Evolutionary conservation across 2,113 vertebrate species (phyloP), one percentile per base, ranked within the genome.

Genomic region (Ranitomeya imitator): DNA sequence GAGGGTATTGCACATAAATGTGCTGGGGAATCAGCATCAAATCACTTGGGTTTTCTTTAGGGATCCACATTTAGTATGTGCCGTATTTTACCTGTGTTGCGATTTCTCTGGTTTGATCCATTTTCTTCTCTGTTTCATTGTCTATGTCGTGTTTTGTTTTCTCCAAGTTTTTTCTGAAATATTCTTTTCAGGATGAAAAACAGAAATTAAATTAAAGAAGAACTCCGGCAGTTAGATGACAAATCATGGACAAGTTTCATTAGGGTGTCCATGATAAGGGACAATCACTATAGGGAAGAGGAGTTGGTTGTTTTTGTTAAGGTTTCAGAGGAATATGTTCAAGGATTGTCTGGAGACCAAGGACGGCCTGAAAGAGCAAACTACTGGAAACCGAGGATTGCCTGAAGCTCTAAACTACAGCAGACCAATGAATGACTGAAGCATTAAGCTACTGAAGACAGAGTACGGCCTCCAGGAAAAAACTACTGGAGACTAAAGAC

Each of bases 11-110:
- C 37, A 45, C 37, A 45, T 45, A 45, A 45, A 45, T 5, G 37
- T 3, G 37, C 37, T 5, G 5, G 37, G 37, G 37, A 45, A 45
- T 45, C 37, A 5, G 37, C 37, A 45, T 3, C 37, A 45, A 45
- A 5, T 45, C 37, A 21, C 6, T 69, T 11, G 4, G 4, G 26
- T 0, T 26, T 12, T 26, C 12, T 74, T 74, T 45, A 74, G 23
- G 23, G 65, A 26, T 26, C 26, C 8, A 21, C 18, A 23, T 13
- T 67, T 67, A 12, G 6, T 26, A 86, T 21, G 90, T 45, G 5
- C 37, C 37, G 37, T 37, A 6, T 61, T 81, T 76, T 23, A 97
- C 96, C 96, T 95, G 90, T 69, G 90, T 81, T 10, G 95, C 95
- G 85, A 93, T 90, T 69, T 94, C 93, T 85, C 94, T 95, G 69